These are phyloP conservation scores for Pterocles burchelli DNA, from an alignment of 2,113 vertebrate species.

Conservation along the genomic window DNA sequence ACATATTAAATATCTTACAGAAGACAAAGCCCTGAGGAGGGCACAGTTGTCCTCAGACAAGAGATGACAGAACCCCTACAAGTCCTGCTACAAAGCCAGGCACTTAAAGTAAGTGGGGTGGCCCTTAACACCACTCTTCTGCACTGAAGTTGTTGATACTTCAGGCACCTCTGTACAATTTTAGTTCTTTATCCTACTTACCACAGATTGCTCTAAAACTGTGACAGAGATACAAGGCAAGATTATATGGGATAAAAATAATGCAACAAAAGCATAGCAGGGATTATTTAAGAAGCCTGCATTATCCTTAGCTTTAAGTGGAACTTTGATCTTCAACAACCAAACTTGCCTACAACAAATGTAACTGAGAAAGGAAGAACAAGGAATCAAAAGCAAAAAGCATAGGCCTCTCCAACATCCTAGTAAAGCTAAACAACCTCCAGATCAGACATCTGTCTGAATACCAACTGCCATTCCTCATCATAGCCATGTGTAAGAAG, in stretches of 20 bases:
- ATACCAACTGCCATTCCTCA: background rate
- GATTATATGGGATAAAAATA: background rate
- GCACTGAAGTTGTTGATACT: background rate
- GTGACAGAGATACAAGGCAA: background rate
- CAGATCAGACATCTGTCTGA: background rate
- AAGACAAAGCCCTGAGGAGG: background rate
- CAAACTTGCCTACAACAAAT: background rate
- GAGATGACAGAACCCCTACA: background rate
- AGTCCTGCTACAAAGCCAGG: background rate
- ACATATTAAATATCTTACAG: background rate
- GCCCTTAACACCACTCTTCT: background rate
- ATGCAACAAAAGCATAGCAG: background rate
- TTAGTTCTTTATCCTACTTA: constrained; percentile 20
- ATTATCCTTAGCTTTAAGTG: background rate
- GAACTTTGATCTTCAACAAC: background rate
- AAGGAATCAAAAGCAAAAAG: background rate
- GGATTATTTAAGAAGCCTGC: background rate
- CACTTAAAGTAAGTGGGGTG: background rate
- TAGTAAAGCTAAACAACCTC: background rate
- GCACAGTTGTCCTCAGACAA: background rate
- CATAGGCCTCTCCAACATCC: background rate
- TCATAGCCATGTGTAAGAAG: background rate
- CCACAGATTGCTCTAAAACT: background rate
- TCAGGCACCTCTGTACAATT: background rate
- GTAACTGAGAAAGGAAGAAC: background rate